Conservation (phyloP, 2,113 vertebrate genomes). For the Struthidea cinerea region DNA sequence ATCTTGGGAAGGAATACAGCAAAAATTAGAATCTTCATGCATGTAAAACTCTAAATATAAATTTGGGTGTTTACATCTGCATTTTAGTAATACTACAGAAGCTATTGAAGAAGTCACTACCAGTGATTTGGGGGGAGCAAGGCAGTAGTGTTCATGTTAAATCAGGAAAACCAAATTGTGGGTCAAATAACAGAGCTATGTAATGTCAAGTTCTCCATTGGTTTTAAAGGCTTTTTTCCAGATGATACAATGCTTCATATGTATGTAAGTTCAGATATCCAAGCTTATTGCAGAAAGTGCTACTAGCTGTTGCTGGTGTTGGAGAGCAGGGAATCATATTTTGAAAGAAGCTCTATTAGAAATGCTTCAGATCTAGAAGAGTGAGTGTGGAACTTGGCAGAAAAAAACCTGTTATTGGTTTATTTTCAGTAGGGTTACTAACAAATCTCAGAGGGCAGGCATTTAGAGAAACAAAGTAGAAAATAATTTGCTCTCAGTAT, state of each 20-base stretch:
- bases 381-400: not conserved
- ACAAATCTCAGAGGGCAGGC: not conserved
- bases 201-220: not conserved
- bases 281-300: not conserved
- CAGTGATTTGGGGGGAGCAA: not conserved
- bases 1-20: not conserved
- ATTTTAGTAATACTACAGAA: not conserved
- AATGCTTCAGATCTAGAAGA: not conserved
- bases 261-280: not conserved
- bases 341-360: not conserved
- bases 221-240: not conserved
- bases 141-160: not conserved
- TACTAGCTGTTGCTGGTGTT: not conserved
- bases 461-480: not conserved
- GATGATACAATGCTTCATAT: not conserved
- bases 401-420: not conserved
- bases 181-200: not conserved
- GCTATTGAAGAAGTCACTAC: not conserved
- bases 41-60: not conserved
- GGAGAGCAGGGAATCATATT: not conserved
- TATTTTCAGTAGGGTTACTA: not conserved
- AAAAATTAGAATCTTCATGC: not conserved
- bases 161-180: not conserved
- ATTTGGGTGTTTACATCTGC: not conserved
- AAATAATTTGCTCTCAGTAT: not conserved